A percentile compares a stretch with the other conserved stretches of the same genome.
Conservation (phyloP, 2,888 invertebrate species). For the Ormyrus nitidulus region DNA sequence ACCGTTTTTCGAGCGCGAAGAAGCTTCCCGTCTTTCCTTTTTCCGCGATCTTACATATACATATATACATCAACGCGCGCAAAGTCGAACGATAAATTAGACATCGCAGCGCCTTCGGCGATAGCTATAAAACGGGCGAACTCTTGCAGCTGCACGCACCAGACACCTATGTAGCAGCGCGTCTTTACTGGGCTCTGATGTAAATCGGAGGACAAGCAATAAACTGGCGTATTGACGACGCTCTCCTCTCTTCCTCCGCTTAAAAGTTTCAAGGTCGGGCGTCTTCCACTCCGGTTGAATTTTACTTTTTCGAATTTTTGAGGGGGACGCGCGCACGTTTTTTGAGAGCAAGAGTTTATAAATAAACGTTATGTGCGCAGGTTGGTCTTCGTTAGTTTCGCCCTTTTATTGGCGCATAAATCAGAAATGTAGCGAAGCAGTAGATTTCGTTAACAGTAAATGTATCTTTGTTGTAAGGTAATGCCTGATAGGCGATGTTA, state of each 20-base stretch:
- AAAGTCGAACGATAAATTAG: conserved; percentile 45
- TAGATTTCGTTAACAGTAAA: too few species aligned
- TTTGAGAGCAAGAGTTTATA: neutral
- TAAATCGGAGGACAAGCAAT: conserved; percentile 35
- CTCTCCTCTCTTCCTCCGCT: conserved; percentile 17
- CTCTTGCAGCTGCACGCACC: neutral
- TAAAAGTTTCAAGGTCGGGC: conserved; percentile 28
- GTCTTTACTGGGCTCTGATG: conserved; percentile 14
- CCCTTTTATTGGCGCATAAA: too few species aligned
- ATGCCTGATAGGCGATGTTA: too few species aligned
- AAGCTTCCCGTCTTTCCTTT: neutral
- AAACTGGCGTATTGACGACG: conserved; percentile 46
- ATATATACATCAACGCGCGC: neutral
- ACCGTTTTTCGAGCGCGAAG: neutral
- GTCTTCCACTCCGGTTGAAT: neutral
- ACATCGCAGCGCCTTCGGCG: conserved; percentile 42
- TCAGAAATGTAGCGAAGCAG: too few species aligned
- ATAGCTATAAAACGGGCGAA: conserved; percentile 20
- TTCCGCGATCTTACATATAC: neutral
- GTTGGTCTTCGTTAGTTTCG: too few species aligned
- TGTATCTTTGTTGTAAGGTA: too few species aligned
- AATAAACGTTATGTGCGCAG: neutral
- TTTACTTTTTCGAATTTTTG: neutral
- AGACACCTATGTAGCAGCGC: neutral
- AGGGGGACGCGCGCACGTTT: neutral